Evolutionary conservation across 2,888 invertebrate genomes (phyloP).

Genomic region (Aleiodes alternator): DNA sequence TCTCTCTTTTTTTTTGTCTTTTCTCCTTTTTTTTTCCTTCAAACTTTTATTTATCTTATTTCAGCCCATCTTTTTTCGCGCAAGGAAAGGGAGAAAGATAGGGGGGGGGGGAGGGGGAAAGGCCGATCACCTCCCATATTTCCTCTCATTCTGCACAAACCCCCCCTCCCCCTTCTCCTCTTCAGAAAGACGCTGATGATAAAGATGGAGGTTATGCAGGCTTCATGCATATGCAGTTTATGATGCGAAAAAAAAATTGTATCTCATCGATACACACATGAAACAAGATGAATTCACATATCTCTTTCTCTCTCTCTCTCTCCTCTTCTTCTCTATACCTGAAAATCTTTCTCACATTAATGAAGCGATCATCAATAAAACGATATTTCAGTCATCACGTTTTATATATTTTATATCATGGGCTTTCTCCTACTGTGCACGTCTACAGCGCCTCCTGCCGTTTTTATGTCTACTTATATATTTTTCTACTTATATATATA

Average conservation of each 20-base stretch:
- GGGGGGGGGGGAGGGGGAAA: constrained; percentile 59
- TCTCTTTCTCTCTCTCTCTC: background rate
- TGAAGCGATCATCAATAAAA: constrained; percentile 72
- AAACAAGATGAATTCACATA: constrained; percentile 1
- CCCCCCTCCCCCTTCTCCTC: constrained; percentile 64
- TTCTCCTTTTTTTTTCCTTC: constrained; percentile 34
- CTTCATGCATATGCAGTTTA: constrained; percentile 56
- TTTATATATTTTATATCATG: constrained; percentile 44
- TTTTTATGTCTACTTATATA: background rate
- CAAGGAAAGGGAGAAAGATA: constrained; percentile 59
- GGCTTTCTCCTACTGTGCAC: constrained; percentile 22
- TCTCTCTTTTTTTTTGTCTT: constrained; percentile 45
- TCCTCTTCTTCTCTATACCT: too few relatives aligned
- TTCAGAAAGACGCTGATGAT: background rate
- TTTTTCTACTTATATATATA: too few relatives aligned
- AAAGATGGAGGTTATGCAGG: constrained; percentile 66
- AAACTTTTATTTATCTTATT: constrained; percentile 37
- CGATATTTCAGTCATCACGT: constrained; percentile 58
- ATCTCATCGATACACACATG: background rate
- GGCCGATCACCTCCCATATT: constrained; percentile 74
- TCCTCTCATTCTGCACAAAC: constrained; percentile 70
- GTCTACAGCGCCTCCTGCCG: constrained; percentile 35
- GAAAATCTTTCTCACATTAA: constrained; percentile 61
- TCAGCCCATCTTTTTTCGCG: constrained; percentile 57
- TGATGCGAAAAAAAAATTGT: constrained; percentile 60